A percentile compares a stretch with the other conserved stretches of the same genome.
Evolutionary conservation across 2,888 invertebrate species (phyloP).

Genomic region (Oxycera nigricornis): DNA sequence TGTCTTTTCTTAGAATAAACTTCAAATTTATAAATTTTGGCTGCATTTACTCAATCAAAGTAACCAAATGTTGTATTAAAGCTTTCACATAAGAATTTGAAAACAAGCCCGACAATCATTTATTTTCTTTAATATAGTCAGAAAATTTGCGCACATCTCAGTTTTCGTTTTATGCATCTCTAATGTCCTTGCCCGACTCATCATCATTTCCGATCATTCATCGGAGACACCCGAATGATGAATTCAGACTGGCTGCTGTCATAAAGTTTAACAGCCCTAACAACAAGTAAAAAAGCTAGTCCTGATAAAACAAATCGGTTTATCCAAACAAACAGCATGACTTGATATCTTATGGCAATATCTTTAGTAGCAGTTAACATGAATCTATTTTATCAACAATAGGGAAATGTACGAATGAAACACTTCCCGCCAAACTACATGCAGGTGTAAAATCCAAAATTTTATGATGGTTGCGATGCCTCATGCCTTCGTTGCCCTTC

Average conservation of each 20-base stretch:
- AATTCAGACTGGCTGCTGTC: neutral
- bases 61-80: too few relatives aligned
- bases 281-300: neutral
- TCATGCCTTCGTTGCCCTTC: neutral
- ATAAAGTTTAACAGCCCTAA: neutral
- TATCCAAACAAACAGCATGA: conserved; percentile 12
- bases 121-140: too few relatives aligned
- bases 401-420: neutral
- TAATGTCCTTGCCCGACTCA: too few relatives aligned
- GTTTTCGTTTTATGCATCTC: too few relatives aligned
- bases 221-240: neutral
- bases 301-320: neutral
- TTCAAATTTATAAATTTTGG: too few relatives aligned
- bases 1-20: too few relatives aligned
- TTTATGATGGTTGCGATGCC: neutral
- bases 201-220: neutral
- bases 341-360: neutral
- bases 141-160: too few relatives aligned
- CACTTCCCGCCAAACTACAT: conserved; percentile 9
- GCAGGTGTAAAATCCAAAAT: conserved; percentile 25
- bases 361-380: conserved; percentile 35
- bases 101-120: too few relatives aligned
- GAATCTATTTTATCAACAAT: conserved; percentile 26
- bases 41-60: too few relatives aligned
- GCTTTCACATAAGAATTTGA: too few relatives aligned